A percentile compares a stretch with the other conserved stretches of the same genome.
phyloP scores from a whole-genome alignment of 2,113 vertebrate species.

The Agapornis roseicollis region DNA sequence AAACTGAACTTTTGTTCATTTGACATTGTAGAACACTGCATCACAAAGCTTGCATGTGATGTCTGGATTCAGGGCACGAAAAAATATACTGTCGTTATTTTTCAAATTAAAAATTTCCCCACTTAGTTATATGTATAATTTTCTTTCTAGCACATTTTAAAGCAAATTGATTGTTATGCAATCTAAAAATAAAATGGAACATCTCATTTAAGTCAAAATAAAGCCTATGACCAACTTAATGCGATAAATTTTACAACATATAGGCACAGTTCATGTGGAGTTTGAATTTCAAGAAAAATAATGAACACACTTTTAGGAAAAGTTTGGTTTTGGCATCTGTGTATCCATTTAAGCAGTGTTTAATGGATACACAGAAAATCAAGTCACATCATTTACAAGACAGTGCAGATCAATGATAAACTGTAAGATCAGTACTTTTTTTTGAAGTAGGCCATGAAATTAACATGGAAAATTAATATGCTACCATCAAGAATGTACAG shows the following conservation, averaged over 20 bases:
- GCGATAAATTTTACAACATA: not conserved
- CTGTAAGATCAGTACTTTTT: not conserved
- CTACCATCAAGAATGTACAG: not conserved
- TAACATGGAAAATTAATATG: not conserved
- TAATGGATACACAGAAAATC: not conserved
- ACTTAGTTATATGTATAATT: no score
- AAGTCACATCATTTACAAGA: not conserved
- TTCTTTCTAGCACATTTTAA: not conserved
- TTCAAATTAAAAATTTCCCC: not conserved
- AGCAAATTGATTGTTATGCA: not conserved
- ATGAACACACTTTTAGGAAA: not conserved
- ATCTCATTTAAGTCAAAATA: not conserved
- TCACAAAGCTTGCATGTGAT: not conserved
- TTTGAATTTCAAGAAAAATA: not conserved
- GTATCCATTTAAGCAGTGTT: not conserved
- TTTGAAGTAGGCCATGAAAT: not conserved
- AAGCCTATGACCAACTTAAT: not conserved
- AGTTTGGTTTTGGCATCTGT: not conserved
- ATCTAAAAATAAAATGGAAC: not conserved
- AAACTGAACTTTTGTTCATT: not conserved
- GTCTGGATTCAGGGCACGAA: not conserved
- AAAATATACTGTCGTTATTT: not conserved
- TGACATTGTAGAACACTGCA: not conserved
- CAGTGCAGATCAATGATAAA: not conserved
- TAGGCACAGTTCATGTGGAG: not conserved